Evolutionary conservation across 2,888 invertebrate genomes (phyloP).

Genomic region (Beris chalybata): DNA sequence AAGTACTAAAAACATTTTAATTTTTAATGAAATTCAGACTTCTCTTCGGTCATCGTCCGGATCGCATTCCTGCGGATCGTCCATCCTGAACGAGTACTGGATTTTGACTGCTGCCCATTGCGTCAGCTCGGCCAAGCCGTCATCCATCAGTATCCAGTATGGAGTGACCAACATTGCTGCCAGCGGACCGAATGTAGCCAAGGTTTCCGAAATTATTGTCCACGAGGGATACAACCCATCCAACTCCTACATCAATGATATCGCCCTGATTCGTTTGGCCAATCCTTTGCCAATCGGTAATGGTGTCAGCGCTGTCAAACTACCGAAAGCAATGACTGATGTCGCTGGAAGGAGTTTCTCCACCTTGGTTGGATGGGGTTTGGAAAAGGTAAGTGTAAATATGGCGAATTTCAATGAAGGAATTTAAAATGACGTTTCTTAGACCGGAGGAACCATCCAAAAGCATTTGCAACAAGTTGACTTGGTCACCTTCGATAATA

Average conservation of each 20-base stretch:
- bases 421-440: constrained; percentile 11
- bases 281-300: constrained; percentile 44
- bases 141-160: constrained; percentile 44
- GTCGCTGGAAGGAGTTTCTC: constrained; percentile 42
- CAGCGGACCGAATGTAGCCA: constrained; percentile 44
- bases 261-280: constrained; percentile 52
- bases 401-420: neutral
- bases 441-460: constrained; percentile 52
- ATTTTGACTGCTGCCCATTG: constrained; percentile 51
- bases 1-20: neutral
- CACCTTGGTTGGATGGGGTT: constrained; percentile 50
- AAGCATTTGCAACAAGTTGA: constrained; percentile 52
- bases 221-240: constrained; percentile 49
- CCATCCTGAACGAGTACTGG: constrained; percentile 45
- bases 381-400: constrained; percentile 43
- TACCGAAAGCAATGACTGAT: constrained; percentile 43
- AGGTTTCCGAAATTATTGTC: constrained; percentile 45
- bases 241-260: constrained; percentile 52
- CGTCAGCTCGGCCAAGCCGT: constrained; percentile 38
- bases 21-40: constrained; percentile 37
- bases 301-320: constrained; percentile 45
- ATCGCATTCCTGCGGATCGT: constrained; percentile 48
- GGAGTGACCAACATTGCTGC: constrained; percentile 44
- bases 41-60: constrained; percentile 38
- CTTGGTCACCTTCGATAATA: constrained; percentile 51